Conservation (phyloP, 1,140 invertebrate species). For the Gryllus bimaculatus region DNA sequence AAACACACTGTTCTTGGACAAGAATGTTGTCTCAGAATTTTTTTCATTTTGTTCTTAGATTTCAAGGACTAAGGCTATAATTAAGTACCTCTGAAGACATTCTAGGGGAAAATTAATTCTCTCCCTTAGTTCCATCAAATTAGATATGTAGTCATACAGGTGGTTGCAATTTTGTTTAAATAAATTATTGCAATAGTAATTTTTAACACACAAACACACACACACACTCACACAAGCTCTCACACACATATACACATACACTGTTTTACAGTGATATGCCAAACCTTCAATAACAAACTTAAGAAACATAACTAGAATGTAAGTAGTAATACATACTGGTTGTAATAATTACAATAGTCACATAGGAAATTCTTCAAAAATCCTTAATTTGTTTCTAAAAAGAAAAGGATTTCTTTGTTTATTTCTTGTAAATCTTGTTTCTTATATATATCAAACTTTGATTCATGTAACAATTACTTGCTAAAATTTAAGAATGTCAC, state of each 20-base stretch:
- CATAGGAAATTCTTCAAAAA: slow-evolving; percentile 16
- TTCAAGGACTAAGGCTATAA: neutral
- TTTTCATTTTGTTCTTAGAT: neutral
- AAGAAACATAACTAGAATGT: slow-evolving; percentile 19
- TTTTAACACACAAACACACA: neutral
- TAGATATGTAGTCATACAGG: slow-evolving; percentile 11
- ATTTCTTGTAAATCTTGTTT: slow-evolving; percentile 18
- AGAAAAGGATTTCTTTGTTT: slow-evolving; percentile 15
- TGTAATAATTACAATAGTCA: slow-evolving; percentile 19
- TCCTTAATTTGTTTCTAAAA: slow-evolving; percentile 12
- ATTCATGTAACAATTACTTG: slow-evolving; percentile 33
- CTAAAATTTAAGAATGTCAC: slow-evolving; percentile 39
- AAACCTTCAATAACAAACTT: slow-evolving; percentile 19
- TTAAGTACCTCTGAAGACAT: slow-evolving; percentile 11
- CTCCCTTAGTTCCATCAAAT: slow-evolving; percentile 3
- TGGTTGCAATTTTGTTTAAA: slow-evolving; percentile 7
- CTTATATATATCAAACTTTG: slow-evolving; percentile 37
- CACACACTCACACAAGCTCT: neutral
- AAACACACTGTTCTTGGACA: neutral
- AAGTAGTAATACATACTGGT: slow-evolving; percentile 19
- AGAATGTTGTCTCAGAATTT: slow-evolving; percentile 8
- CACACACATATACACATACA: slow-evolving; percentile 13
- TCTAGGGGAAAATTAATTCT: neutral
- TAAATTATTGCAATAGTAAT: slow-evolving; percentile 13
- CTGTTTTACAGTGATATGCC: slow-evolving; percentile 18